Evolutionary conservation across 1,140 invertebrate species (phyloP).

Genomic region (Calosoma granatense): DNA sequence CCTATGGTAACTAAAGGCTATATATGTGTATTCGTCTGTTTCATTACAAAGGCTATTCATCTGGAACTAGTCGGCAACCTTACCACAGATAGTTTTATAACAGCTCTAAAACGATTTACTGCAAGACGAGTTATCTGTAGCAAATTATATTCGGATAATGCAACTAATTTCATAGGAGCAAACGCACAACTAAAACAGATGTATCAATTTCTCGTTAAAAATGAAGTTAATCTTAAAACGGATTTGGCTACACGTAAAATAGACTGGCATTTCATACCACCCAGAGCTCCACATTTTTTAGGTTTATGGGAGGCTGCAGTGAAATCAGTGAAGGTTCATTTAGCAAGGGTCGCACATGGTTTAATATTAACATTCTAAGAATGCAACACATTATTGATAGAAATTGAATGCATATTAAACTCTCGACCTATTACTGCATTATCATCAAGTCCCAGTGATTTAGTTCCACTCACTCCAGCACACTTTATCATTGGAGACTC

Average conservation of each 20-base stretch:
- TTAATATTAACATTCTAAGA: conserved; percentile 18
- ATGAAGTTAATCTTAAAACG: too few species aligned
- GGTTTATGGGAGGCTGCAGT: conserved; percentile 32
- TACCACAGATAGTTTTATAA: conserved; percentile 29
- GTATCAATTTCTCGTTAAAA: conserved; percentile 12
- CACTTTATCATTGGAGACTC: conserved; percentile 32
- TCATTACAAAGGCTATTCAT: conserved; percentile 27
- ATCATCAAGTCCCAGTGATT: conserved; percentile 15
- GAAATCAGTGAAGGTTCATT: conserved; percentile 23
- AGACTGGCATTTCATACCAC: conserved; percentile 21
- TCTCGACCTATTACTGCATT: conserved; percentile 16
- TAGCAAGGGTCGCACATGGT: conserved; percentile 18
- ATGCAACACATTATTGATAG: conserved; percentile 15
- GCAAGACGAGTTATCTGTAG: conserved; percentile 16
- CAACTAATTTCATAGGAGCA: conserved; percentile 13
- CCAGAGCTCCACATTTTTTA: conserved; percentile 26
- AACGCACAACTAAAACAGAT: background rate
- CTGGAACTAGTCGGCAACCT: conserved; percentile 24
- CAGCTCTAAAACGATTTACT: conserved; percentile 29
- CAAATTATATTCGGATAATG: conserved; percentile 8
- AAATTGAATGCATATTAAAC: conserved; percentile 21
- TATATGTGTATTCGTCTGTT: conserved; percentile 30
- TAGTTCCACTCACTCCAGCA: conserved; percentile 25
- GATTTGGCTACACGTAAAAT: background rate
- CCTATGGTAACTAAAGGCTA: conserved; percentile 25